A percentile compares a stretch with the other conserved stretches of the same genome.
Conservation (phyloP, 2,888 invertebrate genomes). For the Girardia tigrina region DNA sequence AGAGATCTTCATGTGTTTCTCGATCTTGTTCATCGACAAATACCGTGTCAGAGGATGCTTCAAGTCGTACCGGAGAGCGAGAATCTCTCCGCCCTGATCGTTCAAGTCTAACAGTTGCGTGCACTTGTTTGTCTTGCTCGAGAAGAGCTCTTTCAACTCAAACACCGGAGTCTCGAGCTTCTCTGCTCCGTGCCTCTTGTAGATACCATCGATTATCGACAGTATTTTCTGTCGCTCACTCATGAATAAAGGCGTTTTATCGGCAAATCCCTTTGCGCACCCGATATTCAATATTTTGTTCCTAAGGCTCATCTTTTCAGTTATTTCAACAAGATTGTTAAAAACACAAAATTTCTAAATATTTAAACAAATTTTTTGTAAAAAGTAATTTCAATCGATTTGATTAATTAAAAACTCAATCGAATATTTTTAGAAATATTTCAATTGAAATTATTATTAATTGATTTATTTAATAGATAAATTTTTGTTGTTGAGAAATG, state of each 20-base stretch:
- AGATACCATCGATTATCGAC: not conserved
- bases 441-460: too few relatives aligned
- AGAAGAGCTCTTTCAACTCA: not conserved
- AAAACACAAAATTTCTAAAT: too few relatives aligned
- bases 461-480: too few relatives aligned
- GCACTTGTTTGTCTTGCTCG: not conserved
- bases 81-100: constrained; percentile 92
- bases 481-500: too few relatives aligned
- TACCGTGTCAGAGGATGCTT: constrained; percentile 53
- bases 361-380: too few relatives aligned
- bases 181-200: not conserved
- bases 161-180: not conserved
- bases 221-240: not conserved
- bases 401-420: too few relatives aligned
- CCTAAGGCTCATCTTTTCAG: not conserved
- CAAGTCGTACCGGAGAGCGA: constrained; percentile 85
- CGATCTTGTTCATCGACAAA: not conserved
- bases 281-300: not conserved
- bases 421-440: too few relatives aligned
- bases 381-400: too few relatives aligned
- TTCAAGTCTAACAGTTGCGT: constrained; percentile 62
- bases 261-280: not conserved
- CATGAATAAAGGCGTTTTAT: not conserved
- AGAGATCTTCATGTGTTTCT: constrained; percentile 5
- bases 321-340: too few relatives aligned